Conservation (phyloP, 2,113 vertebrate genomes). For the rat (Rattus norvegicus) region GRCr8 NC_086025.1:121154001-121154500, state of each 20-base stretch:
- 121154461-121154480: neutral
- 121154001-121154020: neutral
- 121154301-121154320: neutral
- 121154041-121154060: neutral
- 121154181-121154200: neutral
- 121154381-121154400: neutral
- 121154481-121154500: neutral
- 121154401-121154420: neutral
- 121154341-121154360: neutral
- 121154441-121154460: neutral
- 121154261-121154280: neutral
- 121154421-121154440: neutral
- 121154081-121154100: neutral
- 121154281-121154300: neutral
- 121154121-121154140: neutral
- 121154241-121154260: rapidly evolving
- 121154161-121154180: neutral
- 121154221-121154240: neutral
- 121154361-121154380: neutral
- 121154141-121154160: neutral
- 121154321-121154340: neutral
- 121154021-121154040: neutral
- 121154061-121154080: too few relatives aligned
- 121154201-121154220: neutral
- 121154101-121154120: neutral